Percentiles rank a stretch among this genome's conserved stretches.
Conservation (phyloP, 2,113 vertebrate species). For the Peromyscus californicus region DNA sequence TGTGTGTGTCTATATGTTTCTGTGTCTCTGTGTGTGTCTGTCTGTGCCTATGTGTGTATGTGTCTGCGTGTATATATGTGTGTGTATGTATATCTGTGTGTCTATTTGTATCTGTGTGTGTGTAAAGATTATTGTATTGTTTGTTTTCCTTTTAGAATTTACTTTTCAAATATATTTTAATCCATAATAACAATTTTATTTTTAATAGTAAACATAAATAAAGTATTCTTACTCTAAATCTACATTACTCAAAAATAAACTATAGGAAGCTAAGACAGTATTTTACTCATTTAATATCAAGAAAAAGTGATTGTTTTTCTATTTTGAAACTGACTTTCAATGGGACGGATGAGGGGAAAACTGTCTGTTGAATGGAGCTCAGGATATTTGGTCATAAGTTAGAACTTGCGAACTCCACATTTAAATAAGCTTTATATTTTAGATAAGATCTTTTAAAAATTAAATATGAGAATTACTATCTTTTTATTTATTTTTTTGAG, state of each 20-base stretch:
- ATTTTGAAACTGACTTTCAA: conserved; percentile 31
- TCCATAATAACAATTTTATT: conserved; percentile 43
- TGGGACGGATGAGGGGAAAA: background rate
- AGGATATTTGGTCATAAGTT: background rate
- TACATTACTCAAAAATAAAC: conserved; percentile 53
- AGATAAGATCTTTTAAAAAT: background rate
- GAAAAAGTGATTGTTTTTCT: background rate
- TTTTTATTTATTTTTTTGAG: too few relatives aligned
- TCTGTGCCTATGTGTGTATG: background rate
- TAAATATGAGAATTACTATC: background rate
- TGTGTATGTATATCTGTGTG: background rate
- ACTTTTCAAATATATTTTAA: background rate
- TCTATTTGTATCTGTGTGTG: background rate
- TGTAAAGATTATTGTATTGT: conserved; percentile 5
- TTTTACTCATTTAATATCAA: conserved; percentile 54
- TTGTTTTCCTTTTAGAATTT: conserved; percentile 48
- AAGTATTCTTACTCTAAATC: conserved; percentile 37
- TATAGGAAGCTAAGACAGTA: background rate
- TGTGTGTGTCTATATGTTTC: background rate
- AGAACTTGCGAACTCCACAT: background rate
- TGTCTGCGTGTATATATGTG: background rate
- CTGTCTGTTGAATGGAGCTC: background rate
- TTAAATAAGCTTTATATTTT: background rate
- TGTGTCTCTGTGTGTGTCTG: background rate
- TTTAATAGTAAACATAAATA: conserved; percentile 34